Conservation (phyloP, 2,797 vertebrate genomes). For the Cryptoblepharus egeriae region DNA sequence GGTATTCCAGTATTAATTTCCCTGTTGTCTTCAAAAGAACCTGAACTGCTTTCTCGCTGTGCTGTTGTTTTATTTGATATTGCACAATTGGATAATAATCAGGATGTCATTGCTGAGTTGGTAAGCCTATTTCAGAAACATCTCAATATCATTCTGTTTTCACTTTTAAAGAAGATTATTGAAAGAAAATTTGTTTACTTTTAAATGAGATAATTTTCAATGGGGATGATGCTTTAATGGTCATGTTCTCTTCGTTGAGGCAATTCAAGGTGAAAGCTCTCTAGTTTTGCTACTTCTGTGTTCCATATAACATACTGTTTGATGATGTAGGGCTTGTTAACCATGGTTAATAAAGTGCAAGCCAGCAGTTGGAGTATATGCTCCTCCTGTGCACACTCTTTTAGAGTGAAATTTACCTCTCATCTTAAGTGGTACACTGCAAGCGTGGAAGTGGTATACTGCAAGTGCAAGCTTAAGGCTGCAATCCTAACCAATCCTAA, state of each 20-base stretch:
- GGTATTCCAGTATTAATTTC: slow-evolving; percentile 71
- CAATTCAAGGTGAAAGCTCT: background rate
- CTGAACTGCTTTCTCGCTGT: slow-evolving; percentile 78
- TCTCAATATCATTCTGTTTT: background rate
- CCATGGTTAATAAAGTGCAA: background rate
- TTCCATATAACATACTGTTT: no score
- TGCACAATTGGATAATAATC: slow-evolving; percentile 65
- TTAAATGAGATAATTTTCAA: background rate
- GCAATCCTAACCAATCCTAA: no score
- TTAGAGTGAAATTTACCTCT: background rate
- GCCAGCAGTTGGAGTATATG: background rate
- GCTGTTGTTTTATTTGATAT: slow-evolving; percentile 78
- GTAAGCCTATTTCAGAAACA: slow-evolving; percentile 61
- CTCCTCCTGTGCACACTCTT: background rate
- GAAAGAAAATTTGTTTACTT: background rate
- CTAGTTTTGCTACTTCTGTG: background rate
- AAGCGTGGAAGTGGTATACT: no score
- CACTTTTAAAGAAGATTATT: background rate
- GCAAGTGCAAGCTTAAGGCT: no score
- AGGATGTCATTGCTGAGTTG: slow-evolving; percentile 68
- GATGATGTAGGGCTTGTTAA: no score
- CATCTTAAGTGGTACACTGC: background rate
- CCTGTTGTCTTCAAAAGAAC: slow-evolving; percentile 65
- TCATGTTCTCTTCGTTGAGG: background rate
- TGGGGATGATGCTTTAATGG: background rate